phyloP scores from a whole-genome alignment of 2,888 invertebrate species.

The Nemotelus nigrinus region DNA sequence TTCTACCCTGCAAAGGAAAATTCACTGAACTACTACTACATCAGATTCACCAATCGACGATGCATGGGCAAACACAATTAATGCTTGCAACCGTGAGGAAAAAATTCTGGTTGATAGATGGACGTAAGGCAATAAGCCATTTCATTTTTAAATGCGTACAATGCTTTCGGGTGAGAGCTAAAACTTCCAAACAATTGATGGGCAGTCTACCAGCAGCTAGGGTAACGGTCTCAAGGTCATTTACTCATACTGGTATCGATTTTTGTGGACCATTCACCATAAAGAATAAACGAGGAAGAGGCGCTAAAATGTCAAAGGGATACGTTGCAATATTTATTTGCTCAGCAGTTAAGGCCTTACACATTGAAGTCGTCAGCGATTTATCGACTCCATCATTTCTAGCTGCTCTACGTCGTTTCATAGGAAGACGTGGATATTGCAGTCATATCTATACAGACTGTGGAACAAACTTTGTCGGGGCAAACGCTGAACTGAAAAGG shows the following conservation, averaged over 20 bases:
- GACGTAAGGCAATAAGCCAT: neutral
- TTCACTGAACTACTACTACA: neutral
- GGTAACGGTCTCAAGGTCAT: neutral
- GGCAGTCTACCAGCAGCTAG: neutral
- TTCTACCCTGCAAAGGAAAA: neutral
- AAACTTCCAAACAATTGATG: neutral
- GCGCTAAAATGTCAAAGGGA: neutral
- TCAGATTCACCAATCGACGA: neutral
- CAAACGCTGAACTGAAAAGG: no score
- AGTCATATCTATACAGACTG: no score
- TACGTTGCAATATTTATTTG: conserved; percentile 52
- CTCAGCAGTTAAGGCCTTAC: neutral
- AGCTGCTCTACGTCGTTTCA: neutral
- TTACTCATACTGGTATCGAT: conserved; percentile 1
- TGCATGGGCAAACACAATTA: neutral
- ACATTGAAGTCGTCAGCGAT: neutral
- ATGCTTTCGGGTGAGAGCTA: neutral
- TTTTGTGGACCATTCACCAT: conserved; percentile 2
- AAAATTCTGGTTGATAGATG: no score
- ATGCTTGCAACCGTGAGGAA: no score
- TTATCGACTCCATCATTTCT: neutral
- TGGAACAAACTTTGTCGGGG: no score
- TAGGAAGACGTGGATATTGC: no score
- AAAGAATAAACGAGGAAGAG: neutral
- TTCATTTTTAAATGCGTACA: neutral